phyloP scores from a whole-genome alignment of 2,797 vertebrate species.

The Echeneis naucrates region DNA sequence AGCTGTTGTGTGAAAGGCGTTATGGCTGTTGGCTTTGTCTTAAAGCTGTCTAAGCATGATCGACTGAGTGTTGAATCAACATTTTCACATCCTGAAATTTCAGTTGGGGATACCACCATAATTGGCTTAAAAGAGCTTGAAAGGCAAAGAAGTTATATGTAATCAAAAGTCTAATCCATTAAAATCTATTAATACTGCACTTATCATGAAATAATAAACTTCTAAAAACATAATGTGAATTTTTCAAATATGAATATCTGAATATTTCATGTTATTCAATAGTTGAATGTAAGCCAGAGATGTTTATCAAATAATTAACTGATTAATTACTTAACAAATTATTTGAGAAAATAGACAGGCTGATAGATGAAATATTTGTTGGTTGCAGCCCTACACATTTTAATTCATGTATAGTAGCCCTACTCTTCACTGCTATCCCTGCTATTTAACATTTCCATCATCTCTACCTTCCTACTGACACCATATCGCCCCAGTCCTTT shows the following conservation, averaged over 20 bases:
- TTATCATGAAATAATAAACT: neutral
- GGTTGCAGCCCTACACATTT: neutral
- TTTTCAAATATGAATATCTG: too few relatives aligned
- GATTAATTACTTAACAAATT: too few relatives aligned
- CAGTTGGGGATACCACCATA: too few relatives aligned
- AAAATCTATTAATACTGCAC: neutral
- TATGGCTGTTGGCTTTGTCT: constrained; percentile 5
- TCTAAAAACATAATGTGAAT: neutral
- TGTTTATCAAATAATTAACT: neutral
- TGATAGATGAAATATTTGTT: neutral
- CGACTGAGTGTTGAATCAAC: neutral
- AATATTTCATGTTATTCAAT: too few relatives aligned
- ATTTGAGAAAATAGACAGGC: too few relatives aligned
- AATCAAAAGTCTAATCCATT: neutral
- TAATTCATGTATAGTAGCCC: neutral
- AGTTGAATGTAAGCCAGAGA: too few relatives aligned
- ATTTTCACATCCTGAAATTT: constrained; percentile 6
- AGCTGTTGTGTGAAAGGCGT: constrained; percentile 10
- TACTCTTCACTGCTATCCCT: neutral
- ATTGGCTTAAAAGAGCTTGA: neutral
- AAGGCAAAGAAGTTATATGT: neutral
- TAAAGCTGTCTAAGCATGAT: constrained; percentile 1
- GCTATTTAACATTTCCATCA: constrained; percentile 27
- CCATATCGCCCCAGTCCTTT: constrained; percentile 30
- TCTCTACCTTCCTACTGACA: constrained; percentile 37